Evolutionary conservation across 2,113 vertebrate genomes (phyloP), one percentile per base, ranked within the genome.

Genomic region (Piaya cayana): DNA sequence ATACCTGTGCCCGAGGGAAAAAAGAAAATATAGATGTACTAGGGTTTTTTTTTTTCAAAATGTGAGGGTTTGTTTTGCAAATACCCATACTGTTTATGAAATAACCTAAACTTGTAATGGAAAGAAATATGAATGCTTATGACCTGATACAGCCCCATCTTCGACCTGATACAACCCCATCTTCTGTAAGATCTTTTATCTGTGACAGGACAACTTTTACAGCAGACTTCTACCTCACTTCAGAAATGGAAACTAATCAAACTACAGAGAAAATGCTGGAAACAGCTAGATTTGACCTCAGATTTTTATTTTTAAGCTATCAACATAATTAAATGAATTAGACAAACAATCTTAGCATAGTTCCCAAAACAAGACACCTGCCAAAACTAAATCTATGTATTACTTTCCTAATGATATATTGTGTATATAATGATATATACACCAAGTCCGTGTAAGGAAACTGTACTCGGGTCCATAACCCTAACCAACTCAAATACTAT

Each of bases 61-160:
- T 8, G 1, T 3, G 2, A 43, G 7, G 1, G n/a, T 8, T 3
- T 9, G 53, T 76, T 69, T 34, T 71, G 6, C 30, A 32, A 15
- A 12, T 47, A 12, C 16, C 22, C 16, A 58, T 4, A 17, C 7
- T 29, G 75, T 32, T 56, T 67, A 58, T 58, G 26, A 58, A 67
- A 68, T 67, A 71, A 3, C 7, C 23, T 79, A 17, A 14, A 39
- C 82, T 64, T 55, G 0, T 37, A 65, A 75, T 62, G 16, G 55
- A 60, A 70, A n/a, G 39, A 86, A 82, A 55, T 65, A 34, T 8
- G 15, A 75, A n/a, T 42, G 10, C 6, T 45, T 47, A 21, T 60
- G 47, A 49, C 17, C 17, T 63, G 47, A 68, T 59, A 30, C 9
- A 30, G 27, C 12, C 16, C 13, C 13, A 64, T 32, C 5, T 50